Evolutionary conservation across 2,888 invertebrate genomes (phyloP).

Genomic region (Acronicta psi): DNA sequence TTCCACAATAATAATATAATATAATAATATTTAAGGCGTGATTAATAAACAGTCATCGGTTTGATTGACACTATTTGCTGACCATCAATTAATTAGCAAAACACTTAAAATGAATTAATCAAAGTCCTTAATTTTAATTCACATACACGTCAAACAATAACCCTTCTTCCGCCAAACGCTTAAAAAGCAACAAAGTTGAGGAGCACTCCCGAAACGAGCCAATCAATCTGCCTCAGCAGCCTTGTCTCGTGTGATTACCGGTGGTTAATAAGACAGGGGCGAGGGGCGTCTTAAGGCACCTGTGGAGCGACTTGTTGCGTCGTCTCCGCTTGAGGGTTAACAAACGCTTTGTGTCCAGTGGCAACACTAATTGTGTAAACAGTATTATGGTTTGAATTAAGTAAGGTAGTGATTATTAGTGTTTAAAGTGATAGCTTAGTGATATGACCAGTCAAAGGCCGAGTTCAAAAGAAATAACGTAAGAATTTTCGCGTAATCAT

Average conservation of each 20-base stretch:
- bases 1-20: too few relatives aligned
- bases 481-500: too few relatives aligned
- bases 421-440: too few relatives aligned
- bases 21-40: too few relatives aligned
- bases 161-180: slow-evolving; percentile 17
- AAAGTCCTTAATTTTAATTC: background rate
- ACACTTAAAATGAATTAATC: background rate
- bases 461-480: too few relatives aligned
- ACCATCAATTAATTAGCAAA: too few relatives aligned
- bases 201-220: slow-evolving; percentile 45
- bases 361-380: background rate
- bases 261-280: slow-evolving; percentile 62
- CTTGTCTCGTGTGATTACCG: slow-evolving; percentile 77
- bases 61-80: too few relatives aligned
- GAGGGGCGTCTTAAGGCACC: slow-evolving; percentile 58
- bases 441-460: too few relatives aligned
- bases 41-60: too few relatives aligned
- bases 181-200: slow-evolving; percentile 25
- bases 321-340: slow-evolving; percentile 17
- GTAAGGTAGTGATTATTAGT: too few relatives aligned
- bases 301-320: slow-evolving; percentile 68
- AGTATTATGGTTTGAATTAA: too few relatives aligned
- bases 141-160: slow-evolving; percentile 12
- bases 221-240: slow-evolving; percentile 70
- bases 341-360: slow-evolving; percentile 13